Evolutionary conservation across 2,113 vertebrate species (phyloP).

Genomic region (Spheniscus mendiculus): DNA sequence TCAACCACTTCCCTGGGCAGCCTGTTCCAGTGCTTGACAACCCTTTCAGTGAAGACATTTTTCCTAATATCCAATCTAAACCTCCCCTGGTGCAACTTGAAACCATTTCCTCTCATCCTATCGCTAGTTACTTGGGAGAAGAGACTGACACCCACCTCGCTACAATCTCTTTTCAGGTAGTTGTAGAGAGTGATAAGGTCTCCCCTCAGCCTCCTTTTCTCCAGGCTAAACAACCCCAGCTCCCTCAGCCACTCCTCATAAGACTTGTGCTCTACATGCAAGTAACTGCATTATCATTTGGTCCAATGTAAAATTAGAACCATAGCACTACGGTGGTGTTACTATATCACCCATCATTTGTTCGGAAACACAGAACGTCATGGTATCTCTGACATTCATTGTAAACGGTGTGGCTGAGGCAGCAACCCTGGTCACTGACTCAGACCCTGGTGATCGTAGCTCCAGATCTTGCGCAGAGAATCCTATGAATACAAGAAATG

Average conservation of each 20-base stretch:
- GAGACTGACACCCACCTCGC: rapidly evolving
- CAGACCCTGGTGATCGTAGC: not conserved
- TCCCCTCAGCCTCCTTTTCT: not conserved
- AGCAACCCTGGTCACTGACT: not conserved
- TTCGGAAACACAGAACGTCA: not conserved
- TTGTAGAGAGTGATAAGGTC: not conserved
- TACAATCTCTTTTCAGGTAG: not conserved
- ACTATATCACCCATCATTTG: rapidly evolving
- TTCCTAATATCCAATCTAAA: not conserved
- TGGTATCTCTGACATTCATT: not conserved
- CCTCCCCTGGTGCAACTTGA: rapidly evolving
- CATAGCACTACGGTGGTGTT: not conserved
- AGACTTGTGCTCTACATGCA: not conserved
- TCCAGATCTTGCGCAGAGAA: not conserved
- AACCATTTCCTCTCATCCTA: not conserved
- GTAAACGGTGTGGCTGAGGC: not conserved
- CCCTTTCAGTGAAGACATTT: not conserved
- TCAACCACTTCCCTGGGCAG: not conserved
- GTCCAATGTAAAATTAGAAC: not conserved
- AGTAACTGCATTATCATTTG: not conserved
- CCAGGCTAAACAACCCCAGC: not conserved
- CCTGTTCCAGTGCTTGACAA: not conserved
- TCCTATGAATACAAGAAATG: not conserved
- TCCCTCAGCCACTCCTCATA: not conserved
- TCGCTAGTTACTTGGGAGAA: not conserved